phyloP scores from a whole-genome alignment of 2,797 vertebrate species.

The Clarias platycephalus region DNA sequence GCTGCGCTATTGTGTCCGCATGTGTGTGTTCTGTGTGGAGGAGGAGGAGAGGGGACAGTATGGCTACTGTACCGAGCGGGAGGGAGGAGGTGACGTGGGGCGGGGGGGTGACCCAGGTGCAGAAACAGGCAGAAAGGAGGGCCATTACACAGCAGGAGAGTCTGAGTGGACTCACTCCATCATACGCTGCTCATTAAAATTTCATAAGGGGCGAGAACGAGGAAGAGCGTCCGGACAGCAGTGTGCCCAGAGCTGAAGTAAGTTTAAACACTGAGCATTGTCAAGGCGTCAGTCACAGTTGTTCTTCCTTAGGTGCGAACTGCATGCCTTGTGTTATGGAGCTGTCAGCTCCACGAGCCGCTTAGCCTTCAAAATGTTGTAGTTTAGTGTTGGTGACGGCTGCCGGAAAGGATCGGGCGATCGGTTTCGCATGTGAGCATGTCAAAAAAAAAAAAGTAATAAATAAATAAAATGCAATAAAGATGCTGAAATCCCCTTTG shows the following conservation, averaged over 20 bases:
- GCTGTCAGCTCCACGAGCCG: not conserved
- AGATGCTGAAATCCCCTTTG: conserved; percentile 50
- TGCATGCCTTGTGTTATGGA: not conserved
- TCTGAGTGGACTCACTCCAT: conserved; percentile 73
- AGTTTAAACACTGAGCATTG: not conserved
- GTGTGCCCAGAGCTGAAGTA: not conserved
- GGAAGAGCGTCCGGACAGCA: conserved; percentile 41
- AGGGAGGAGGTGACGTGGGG: conserved; percentile 38
- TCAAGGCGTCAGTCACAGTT: not conserved
- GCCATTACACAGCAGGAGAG: conserved; percentile 74
- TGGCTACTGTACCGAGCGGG: conserved; percentile 44
- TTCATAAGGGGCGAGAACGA: conserved; percentile 65
- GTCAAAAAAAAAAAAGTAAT: conserved; percentile 12
- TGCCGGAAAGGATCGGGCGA: conserved; percentile 23
- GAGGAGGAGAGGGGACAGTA: conserved; percentile 17
- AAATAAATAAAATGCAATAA: not conserved
- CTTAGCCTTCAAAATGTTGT: conserved; percentile 34
- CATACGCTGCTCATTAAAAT: conserved; percentile 76
- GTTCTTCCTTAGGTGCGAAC: conserved; percentile 15
- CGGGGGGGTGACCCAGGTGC: conserved; percentile 61
- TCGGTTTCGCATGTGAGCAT: conserved; percentile 23
- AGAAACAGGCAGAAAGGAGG: conserved; percentile 59
- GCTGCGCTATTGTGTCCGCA: conserved; percentile 36
- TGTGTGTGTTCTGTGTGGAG: conserved; percentile 32
- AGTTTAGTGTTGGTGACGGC: conserved; percentile 40